These are phyloP conservation scores for Centrocercus urophasianus DNA, from an alignment of 2,113 vertebrate species.

Conservation along the genomic window DNA sequence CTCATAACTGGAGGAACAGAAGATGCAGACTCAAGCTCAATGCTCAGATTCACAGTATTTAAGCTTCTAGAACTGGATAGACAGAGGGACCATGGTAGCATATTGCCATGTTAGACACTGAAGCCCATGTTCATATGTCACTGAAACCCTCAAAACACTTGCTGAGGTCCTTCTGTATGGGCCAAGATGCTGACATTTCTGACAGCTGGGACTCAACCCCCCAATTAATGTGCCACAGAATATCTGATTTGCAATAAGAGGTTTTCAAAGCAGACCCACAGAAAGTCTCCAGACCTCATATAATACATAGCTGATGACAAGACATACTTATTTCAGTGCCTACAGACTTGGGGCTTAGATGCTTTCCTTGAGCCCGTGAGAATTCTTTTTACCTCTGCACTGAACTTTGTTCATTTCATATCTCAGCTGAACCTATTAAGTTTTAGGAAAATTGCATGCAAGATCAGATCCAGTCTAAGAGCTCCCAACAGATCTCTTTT, in stretches of 20 bases:
- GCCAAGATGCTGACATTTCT: not conserved
- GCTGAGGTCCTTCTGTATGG: not conserved
- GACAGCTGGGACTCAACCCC: accelerated
- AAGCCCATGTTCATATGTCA: not conserved
- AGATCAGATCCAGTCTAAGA: not conserved
- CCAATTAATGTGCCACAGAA: not conserved
- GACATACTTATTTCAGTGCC: accelerated
- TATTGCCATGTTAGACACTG: not conserved
- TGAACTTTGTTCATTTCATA: not conserved
- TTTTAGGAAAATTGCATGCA: not conserved
- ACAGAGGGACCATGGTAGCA: not conserved
- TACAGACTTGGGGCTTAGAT: not conserved
- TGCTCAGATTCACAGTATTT: not conserved
- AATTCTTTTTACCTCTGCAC: not conserved
- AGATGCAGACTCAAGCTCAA: not conserved
- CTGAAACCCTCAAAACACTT: not conserved
- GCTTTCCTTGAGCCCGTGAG: not conserved
- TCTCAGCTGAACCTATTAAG: not conserved
- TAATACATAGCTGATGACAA: not conserved
- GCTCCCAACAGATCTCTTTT: not conserved
- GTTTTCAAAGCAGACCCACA: not conserved
- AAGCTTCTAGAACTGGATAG: not conserved
- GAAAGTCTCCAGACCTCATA: not conserved
- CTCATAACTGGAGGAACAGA: not conserved
- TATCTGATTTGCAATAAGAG: not conserved